A percentile compares a stretch with the other conserved stretches of the same genome.
These are phyloP conservation scores for Callipepla squamata DNA, from an alignment of 2,113 vertebrate species.

Conservation along the genomic window DNA sequence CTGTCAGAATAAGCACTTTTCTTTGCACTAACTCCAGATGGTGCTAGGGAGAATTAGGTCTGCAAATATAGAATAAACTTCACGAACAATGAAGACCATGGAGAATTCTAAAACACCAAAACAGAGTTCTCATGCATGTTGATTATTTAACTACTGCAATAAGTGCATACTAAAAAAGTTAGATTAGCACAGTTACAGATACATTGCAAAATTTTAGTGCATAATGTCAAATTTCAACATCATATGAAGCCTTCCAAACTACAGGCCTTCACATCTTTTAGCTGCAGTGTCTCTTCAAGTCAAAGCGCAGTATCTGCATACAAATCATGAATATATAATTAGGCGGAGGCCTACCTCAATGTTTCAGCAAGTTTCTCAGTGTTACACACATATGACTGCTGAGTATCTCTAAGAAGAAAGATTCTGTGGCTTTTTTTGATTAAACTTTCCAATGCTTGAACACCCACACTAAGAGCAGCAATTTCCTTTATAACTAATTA, in stretches of 20 bases:
- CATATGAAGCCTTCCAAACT: background rate
- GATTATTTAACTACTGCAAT: background rate
- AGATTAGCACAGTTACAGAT: background rate
- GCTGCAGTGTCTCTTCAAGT: background rate
- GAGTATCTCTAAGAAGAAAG: background rate
- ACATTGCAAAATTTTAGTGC: background rate
- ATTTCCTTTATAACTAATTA: background rate
- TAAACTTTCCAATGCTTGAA: background rate
- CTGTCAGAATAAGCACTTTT: background rate
- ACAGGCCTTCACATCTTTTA: background rate
- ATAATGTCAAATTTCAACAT: background rate
- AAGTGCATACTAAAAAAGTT: background rate
- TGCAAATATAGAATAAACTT: conserved; percentile 22
- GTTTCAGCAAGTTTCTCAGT: background rate
- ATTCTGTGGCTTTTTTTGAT: background rate
- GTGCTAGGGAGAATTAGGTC: background rate
- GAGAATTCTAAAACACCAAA: background rate
- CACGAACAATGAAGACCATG: background rate
- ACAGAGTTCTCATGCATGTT: background rate
- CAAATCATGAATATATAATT: background rate
- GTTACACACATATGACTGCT: background rate
- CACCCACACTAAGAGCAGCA: background rate
- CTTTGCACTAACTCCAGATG: background rate
- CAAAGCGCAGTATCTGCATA: background rate
- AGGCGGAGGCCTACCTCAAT: background rate